Evolutionary conservation across 1,140 invertebrate genomes (phyloP).

Genomic region (Melanaphis sacchari): DNA sequence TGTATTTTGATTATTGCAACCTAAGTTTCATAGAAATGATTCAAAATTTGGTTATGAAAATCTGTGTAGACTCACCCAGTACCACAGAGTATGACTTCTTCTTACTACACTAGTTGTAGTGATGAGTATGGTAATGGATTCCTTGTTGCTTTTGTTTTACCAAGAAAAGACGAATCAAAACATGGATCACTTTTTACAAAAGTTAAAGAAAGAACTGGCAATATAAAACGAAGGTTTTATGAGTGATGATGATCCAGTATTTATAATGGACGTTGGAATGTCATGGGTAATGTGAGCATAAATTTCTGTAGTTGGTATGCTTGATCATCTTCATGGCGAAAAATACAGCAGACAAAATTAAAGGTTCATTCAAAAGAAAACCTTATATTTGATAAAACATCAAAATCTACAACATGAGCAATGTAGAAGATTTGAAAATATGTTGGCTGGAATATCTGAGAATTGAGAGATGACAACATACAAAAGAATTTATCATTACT

Average conservation of each 20-base stretch:
- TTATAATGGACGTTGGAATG: background rate
- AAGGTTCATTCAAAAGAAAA: background rate
- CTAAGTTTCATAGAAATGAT: conserved; percentile 29
- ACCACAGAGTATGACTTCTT: background rate
- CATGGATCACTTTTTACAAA: background rate
- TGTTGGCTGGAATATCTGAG: background rate
- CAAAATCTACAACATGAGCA: background rate
- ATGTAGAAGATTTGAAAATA: background rate
- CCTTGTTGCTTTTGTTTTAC: background rate
- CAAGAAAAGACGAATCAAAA: background rate
- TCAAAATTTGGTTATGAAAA: conserved; percentile 29
- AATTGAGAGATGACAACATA: background rate
- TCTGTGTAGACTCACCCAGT: conserved; percentile 40
- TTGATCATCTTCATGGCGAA: background rate
- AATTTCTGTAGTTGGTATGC: background rate
- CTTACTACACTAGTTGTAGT: background rate
- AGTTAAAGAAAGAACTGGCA: background rate
- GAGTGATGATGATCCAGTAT: background rate
- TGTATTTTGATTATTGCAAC: background rate
- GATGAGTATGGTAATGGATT: background rate
- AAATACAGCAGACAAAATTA: background rate
- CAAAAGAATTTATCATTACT: background rate
- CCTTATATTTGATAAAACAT: background rate
- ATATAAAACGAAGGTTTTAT: background rate
- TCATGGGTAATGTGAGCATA: background rate